Base-by-base conservation (phyloP, 2,888 invertebrate genomes). In the Graphium colonna region DNA sequence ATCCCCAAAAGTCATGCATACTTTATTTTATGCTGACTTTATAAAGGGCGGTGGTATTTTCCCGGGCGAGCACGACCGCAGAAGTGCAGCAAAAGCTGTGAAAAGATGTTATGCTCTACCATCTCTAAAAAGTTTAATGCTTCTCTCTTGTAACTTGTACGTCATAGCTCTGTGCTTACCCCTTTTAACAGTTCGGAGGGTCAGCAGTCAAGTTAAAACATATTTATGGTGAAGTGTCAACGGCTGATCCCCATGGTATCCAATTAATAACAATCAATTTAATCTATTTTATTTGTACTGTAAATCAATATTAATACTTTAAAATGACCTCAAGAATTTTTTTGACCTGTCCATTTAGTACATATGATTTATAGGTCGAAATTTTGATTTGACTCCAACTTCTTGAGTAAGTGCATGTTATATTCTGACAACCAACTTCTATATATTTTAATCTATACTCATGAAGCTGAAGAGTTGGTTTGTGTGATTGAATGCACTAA, bases 201-300 rank as follows among this genome's bases (percentile, higher is more conserved):
- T 60, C 60, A 57, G 28, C 50, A 50, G 59, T 61, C 38, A 28
- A 16, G 13, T 21, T 13, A 9, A 31, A 26, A 44, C 39, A 21
- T 44, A 49, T 69, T 68, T 67, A 64, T 48, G 52, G 52, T 53
- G 44, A 51, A 60, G 56, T 60, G 65, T 66, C 65, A 56, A 53
- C 61, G 58, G 58, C 60, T 52, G 57, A 36, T 61, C 61, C 46
- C 59, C 43, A 47, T 46, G 45, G 44, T 46, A 39, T 50, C 57
- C 78, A 82, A 86, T 86, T 86, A 86, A 85, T 86, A 85, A 83
- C 82, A 83, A 85, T 86, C 80, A 75, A 67, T 72, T 75, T 73
- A 70, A 69, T 62, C 57, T 49, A 43, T 58, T 62, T 67, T 59
- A 61, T 56, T 64, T 64, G 65, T 57, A 52, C 47, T 58, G 63